Conservation (phyloP, 2,113 vertebrate genomes). For the Scopus umbretta region DNA sequence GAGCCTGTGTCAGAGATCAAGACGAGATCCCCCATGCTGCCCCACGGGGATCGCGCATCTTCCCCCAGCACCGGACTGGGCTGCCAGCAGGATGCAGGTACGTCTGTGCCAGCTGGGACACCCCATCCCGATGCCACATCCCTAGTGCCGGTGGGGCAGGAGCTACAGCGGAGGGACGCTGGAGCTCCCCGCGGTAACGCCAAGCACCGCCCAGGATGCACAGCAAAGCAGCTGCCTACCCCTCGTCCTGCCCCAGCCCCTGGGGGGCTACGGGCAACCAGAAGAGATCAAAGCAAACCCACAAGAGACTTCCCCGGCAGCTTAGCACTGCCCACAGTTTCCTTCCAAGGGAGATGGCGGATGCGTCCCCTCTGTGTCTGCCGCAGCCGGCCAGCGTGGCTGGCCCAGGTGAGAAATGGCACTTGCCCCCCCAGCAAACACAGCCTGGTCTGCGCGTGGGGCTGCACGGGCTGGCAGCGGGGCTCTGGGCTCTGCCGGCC, state of each 20-base stretch:
- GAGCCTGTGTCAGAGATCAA: background rate
- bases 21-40: background rate
- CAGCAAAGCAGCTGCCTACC: background rate
- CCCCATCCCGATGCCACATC: background rate
- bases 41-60: accelerated
- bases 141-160: background rate
- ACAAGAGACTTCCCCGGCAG: background rate
- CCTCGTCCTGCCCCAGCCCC: background rate
- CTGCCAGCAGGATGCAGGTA: background rate
- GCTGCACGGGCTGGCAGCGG: too few species aligned
- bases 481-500: background rate
- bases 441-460: background rate
- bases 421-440: background rate
- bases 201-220: background rate
- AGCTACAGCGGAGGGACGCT: background rate
- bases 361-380: background rate
- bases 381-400: background rate
- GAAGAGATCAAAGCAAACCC: background rate
- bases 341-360: background rate
- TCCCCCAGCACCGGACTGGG: accelerated
- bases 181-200: background rate
- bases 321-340: background rate
- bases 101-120: background rate
- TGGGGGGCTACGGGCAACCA: background rate
- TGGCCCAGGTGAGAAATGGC: background rate